phyloP scores from a whole-genome alignment of 92 coral and sea anemone genomes.

The Micromussa lordhowensis region DNA sequence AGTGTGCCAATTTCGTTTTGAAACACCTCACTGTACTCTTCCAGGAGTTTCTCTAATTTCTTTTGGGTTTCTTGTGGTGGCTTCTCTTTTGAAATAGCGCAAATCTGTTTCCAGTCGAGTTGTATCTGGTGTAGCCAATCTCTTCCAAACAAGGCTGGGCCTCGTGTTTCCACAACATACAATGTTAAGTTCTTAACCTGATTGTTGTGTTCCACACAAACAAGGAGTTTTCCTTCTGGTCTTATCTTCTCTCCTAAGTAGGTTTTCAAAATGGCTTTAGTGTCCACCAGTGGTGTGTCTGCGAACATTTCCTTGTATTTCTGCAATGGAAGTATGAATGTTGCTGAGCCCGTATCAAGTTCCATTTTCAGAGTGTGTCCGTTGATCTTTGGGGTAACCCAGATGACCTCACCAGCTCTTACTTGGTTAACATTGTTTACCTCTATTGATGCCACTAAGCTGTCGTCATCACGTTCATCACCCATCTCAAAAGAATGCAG shows the following conservation, averaged over 20 bases:
- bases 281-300: conserved; percentile 25
- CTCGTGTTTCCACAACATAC: conserved; percentile 42
- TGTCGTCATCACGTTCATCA: conserved; percentile 44
- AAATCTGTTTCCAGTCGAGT: conserved; percentile 21
- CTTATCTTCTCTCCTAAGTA: conserved; percentile 47
- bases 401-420: conserved; percentile 25
- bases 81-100: conserved; percentile 13
- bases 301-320: neutral
- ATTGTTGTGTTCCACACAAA: conserved; percentile 40
- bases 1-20: no score
- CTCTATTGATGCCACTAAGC: conserved; percentile 24
- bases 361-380: conserved; percentile 46
- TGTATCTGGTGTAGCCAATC: conserved; percentile 40
- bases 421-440: conserved; percentile 22
- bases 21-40: conserved; percentile 3
- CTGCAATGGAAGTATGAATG: conserved; percentile 17
- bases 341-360: conserved; percentile 57
- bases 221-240: conserved; percentile 43
- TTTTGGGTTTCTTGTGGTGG: conserved; percentile 40
- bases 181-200: conserved; percentile 28
- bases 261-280: conserved; percentile 48
- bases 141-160: conserved; percentile 53
- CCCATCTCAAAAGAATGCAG: conserved; percentile 26
- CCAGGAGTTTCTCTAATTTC: conserved; percentile 39
- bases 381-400: neutral